phyloP scores from a whole-genome alignment of 2,888 invertebrate genomes.

The Harpagoxenus sublaevis region DNA sequence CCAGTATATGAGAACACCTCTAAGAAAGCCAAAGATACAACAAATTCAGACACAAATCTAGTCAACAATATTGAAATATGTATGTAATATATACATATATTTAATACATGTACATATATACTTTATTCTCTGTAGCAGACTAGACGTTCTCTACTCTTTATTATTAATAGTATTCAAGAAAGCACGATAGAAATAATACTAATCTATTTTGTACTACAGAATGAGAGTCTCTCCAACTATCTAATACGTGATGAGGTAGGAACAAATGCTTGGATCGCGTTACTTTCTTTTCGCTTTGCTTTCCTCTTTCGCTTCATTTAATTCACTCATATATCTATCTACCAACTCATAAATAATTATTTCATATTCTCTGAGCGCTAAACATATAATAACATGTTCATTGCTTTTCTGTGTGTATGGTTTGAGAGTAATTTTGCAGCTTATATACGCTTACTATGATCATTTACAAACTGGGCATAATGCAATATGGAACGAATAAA shows the following conservation, averaged over 20 bases:
- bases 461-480: background rate
- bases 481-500: slow-evolving; percentile 8
- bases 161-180: slow-evolving; percentile 37
- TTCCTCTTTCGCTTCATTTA: background rate
- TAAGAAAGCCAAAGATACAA: slow-evolving; percentile 76
- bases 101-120: background rate
- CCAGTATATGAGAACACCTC: slow-evolving; percentile 74
- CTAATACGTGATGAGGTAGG: slow-evolving; percentile 78
- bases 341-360: background rate
- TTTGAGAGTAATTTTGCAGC: slow-evolving; percentile 12
- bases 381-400: background rate
- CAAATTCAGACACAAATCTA: slow-evolving; percentile 78
- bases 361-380: background rate
- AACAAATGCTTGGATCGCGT: slow-evolving; percentile 51
- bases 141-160: slow-evolving; percentile 45
- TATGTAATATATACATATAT: slow-evolving; percentile 50
- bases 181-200: slow-evolving; percentile 72
- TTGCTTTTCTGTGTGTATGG: background rate
- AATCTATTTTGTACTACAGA: slow-evolving; percentile 77
- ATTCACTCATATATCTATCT: slow-evolving; percentile 10
- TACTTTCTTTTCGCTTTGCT: slow-evolving; percentile 16
- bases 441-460: background rate
- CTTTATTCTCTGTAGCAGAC: slow-evolving; percentile 4
- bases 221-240: slow-evolving; percentile 76
- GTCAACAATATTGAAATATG: slow-evolving; percentile 74